Conservation (phyloP, 2,888 invertebrate genomes). For the Pachycephus smyrnensis region DNA sequence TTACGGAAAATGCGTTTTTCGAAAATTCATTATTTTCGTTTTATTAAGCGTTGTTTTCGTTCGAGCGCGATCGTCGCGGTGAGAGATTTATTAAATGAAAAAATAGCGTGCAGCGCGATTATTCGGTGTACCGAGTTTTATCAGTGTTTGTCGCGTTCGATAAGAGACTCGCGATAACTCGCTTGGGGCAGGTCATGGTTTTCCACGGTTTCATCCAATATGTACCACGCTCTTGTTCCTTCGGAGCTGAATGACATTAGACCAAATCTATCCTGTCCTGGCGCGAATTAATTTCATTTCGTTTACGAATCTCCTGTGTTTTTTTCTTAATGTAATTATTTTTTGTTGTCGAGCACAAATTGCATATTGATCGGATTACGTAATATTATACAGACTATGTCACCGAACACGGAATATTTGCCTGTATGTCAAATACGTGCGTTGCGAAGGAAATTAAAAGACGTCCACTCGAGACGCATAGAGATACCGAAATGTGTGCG, state of each 20-base stretch:
- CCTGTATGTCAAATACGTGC: neutral
- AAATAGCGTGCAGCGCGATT: conserved; percentile 20
- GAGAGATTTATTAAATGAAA: neutral
- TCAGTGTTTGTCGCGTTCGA: neutral
- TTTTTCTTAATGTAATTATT: neutral
- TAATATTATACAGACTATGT: neutral
- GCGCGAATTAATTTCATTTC: neutral
- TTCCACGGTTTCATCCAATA: neutral
- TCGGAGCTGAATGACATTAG: neutral
- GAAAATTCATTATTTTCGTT: no score
- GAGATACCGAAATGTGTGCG: neutral
- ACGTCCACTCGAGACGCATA: neutral
- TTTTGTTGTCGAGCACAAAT: neutral
- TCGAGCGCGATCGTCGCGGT: no score
- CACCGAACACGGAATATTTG: neutral
- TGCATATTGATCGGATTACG: neutral
- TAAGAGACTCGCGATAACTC: conserved; percentile 40
- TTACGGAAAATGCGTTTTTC: no score
- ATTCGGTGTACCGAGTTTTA: conserved; percentile 25
- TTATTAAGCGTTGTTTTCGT: no score
- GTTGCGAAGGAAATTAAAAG: neutral
- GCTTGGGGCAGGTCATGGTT: conserved; percentile 59
- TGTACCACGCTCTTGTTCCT: no score
- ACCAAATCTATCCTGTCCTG: neutral
- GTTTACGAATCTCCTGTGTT: no score